Conservation (phyloP, 1,140 invertebrate species). For the Aphis gossypii region DNA sequence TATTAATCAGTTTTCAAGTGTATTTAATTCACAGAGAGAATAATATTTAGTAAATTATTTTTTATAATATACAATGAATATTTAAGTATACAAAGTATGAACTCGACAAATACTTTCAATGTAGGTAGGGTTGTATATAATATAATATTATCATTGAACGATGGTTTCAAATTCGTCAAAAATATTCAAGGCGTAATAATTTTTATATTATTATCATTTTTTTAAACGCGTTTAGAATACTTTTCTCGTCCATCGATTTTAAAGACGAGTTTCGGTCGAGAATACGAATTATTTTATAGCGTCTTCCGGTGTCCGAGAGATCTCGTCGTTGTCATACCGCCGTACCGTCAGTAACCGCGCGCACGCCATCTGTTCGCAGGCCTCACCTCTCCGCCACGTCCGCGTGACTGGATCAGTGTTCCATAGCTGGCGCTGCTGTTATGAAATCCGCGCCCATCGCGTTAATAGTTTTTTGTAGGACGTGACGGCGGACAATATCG, state of each 20-base stretch:
- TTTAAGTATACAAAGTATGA: background rate
- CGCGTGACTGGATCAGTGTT: background rate
- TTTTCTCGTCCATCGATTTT: background rate
- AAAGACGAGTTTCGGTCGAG: background rate
- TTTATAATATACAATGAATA: too few relatives aligned
- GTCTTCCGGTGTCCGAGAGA: background rate
- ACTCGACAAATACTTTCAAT: background rate
- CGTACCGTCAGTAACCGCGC: background rate
- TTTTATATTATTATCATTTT: background rate
- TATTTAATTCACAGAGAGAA: background rate
- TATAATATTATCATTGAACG: too few relatives aligned
- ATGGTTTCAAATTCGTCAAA: too few relatives aligned
- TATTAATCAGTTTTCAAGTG: background rate
- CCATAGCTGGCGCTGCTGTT: conserved; percentile 42
- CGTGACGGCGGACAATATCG: too few relatives aligned
- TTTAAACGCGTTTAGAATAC: background rate
- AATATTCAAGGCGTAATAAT: background rate
- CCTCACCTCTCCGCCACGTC: background rate
- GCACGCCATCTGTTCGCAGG: conserved; percentile 31
- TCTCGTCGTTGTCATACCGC: background rate
- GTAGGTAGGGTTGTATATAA: too few relatives aligned
- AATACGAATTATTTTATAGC: background rate
- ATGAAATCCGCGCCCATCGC: background rate
- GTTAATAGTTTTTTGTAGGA: background rate
- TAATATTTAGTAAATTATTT: background rate